Conservation (phyloP, 2,113 vertebrate species). For the Dipodomys merriami region DNA sequence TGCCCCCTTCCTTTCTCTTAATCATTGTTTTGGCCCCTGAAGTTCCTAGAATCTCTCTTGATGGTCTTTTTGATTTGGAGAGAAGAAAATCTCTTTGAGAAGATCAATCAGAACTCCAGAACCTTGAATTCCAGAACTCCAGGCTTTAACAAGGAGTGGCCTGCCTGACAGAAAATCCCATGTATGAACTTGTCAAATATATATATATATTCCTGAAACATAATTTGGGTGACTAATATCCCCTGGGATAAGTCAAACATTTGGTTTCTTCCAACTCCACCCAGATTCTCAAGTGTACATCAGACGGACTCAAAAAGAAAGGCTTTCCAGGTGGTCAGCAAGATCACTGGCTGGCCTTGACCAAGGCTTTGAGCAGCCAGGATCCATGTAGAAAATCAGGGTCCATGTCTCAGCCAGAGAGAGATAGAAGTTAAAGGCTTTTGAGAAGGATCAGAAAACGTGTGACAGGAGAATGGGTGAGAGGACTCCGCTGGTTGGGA, state of each 20-base stretch:
- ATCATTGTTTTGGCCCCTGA: neutral
- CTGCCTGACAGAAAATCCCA: conserved; percentile 63
- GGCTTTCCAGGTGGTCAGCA: neutral
- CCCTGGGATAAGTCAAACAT: conserved; percentile 61
- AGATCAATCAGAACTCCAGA: conserved; percentile 61
- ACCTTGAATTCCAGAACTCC: conserved; percentile 48
- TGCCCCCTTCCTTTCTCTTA: neutral
- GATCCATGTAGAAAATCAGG: rapidly evolving
- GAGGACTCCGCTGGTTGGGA: neutral
- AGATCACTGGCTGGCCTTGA: neutral
- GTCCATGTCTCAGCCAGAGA: neutral
- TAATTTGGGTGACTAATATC: conserved; percentile 79
- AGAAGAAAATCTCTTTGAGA: neutral
- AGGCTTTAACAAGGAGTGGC: conserved; percentile 67
- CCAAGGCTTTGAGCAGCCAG: neutral
- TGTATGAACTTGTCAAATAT: conserved; percentile 71
- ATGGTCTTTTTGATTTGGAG: neutral
- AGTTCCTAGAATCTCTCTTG: neutral
- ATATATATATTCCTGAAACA: conserved; percentile 55
- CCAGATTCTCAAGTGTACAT: conserved; percentile 69
- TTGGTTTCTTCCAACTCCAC: conserved; percentile 66
- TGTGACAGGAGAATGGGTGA: neutral
- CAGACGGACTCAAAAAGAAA: conserved; percentile 3
- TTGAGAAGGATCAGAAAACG: neutral
- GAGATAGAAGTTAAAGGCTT: neutral